These are phyloP conservation scores for Drosophila pseudoananassae DNA, from an alignment of 1,140 invertebrate genomes.

Conservation along the genomic window DNA sequence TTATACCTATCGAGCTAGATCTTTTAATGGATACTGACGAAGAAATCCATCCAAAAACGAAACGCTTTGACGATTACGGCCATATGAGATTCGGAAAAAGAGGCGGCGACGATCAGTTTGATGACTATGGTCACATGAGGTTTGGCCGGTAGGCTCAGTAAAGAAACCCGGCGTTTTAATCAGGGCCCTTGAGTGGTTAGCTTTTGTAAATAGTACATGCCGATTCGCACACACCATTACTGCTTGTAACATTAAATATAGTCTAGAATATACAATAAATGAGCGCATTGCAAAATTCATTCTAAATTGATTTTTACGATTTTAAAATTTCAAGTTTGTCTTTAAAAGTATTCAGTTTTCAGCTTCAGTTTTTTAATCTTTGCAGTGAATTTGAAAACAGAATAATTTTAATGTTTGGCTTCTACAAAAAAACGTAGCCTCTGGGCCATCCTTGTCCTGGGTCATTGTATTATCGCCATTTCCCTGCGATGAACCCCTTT, in stretches of 20 bases:
- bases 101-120: slow-evolving; percentile 84
- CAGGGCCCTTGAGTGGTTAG: slow-evolving; percentile 21
- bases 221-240: neutral
- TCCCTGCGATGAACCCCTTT: slow-evolving; percentile 4
- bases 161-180: neutral
- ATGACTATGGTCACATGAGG: slow-evolving; percentile 88
- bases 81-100: slow-evolving; percentile 87
- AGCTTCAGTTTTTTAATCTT: no score
- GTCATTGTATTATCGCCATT: slow-evolving; percentile 24
- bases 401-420: no score
- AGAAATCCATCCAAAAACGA: slow-evolving; percentile 78
- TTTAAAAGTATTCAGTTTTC: no score
- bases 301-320: neutral
- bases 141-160: slow-evolving; percentile 84
- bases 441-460: neutral
- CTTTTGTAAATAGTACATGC: slow-evolving; percentile 48
- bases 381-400: no score
- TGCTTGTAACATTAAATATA: slow-evolving; percentile 3
- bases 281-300: slow-evolving; percentile 8
- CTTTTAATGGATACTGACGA: slow-evolving; percentile 85
- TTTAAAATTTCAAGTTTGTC: neutral
- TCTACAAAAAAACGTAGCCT: no score
- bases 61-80: slow-evolving; percentile 87
- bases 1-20: slow-evolving; percentile 75
- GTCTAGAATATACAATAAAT: slow-evolving; percentile 6